Evolutionary conservation across 2,888 invertebrate species (phyloP).

Genomic region (Eupsilia transversa): DNA sequence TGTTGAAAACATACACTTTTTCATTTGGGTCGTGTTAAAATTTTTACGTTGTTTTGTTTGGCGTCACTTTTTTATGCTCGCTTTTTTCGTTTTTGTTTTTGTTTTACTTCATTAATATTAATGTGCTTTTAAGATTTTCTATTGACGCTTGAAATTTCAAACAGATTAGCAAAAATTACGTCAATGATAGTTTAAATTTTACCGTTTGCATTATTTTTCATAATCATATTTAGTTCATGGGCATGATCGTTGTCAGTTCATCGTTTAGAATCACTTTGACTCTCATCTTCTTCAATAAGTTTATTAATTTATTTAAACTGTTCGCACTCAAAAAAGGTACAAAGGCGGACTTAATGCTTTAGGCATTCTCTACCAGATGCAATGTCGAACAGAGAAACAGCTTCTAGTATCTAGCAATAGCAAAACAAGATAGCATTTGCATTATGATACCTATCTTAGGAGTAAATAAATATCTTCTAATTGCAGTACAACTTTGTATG

Average conservation of each 20-base stretch:
- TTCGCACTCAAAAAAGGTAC: too few relatives aligned
- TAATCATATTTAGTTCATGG: neutral
- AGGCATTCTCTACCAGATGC: too few relatives aligned
- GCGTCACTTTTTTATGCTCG: constrained; percentile 36
- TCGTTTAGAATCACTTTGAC: neutral
- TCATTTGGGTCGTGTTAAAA: constrained; percentile 51
- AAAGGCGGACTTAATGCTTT: too few relatives aligned
- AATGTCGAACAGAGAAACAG: neutral
- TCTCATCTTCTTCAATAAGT: neutral
- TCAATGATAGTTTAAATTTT: neutral
- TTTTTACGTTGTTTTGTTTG: constrained; percentile 52
- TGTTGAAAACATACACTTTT: constrained; percentile 58
- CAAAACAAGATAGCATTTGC: constrained; percentile 17
- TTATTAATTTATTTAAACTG: too few relatives aligned
- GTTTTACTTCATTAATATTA: constrained; percentile 23
- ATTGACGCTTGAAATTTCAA: constrained; percentile 14
- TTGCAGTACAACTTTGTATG: constrained; percentile 16
- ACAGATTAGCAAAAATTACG: neutral
- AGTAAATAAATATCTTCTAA: constrained; percentile 38
- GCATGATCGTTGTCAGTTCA: neutral
- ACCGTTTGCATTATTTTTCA: constrained; percentile 2
- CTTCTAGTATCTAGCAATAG: neutral
- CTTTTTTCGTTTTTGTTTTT: constrained; percentile 29
- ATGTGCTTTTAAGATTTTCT: constrained; percentile 8
- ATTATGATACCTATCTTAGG: constrained; percentile 21